Evolutionary conservation across 2,797 vertebrate species (phyloP).

Genomic region (Protonibea diacanthus): DNA sequence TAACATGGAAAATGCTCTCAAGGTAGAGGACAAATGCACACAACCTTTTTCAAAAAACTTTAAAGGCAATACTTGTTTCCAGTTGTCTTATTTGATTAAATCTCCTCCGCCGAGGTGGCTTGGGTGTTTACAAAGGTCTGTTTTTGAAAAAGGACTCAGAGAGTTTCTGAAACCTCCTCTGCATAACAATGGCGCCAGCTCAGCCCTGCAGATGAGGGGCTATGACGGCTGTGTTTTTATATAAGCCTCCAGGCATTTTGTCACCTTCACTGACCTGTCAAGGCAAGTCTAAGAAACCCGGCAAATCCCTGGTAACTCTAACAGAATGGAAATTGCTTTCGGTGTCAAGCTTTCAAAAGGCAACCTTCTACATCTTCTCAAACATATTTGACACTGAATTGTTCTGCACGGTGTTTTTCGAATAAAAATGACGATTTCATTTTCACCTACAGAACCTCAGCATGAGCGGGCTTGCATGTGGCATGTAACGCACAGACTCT

Average conservation of each 20-base stretch:
- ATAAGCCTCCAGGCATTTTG: slow-evolving; percentile 62
- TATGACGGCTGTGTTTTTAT: slow-evolving; percentile 65
- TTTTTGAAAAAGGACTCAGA: slow-evolving; percentile 50
- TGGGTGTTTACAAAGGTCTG: slow-evolving; percentile 29
- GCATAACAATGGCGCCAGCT: slow-evolving; percentile 51
- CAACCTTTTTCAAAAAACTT: neutral
- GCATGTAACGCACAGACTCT: slow-evolving; percentile 44
- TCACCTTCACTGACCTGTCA: slow-evolving; percentile 71
- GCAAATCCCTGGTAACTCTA: slow-evolving; percentile 52
- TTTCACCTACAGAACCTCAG: neutral
- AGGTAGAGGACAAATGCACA: slow-evolving; percentile 13
- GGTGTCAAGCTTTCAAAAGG: slow-evolving; percentile 36
- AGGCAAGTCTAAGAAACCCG: slow-evolving; percentile 45
- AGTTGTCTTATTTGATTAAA: slow-evolving; percentile 27
- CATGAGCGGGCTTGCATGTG: neutral
- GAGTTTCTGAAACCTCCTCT: slow-evolving; percentile 48
- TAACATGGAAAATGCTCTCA: neutral
- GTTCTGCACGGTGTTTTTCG: slow-evolving; percentile 14
- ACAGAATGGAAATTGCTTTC: slow-evolving; percentile 61
- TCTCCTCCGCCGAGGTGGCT: slow-evolving; percentile 9
- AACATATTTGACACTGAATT: slow-evolving; percentile 47
- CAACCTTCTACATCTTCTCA: slow-evolving; percentile 26
- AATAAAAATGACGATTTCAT: slow-evolving; percentile 16
- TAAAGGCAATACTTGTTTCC: slow-evolving; percentile 6
- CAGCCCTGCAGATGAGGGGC: slow-evolving; percentile 52